Base-by-base conservation (phyloP, 37 sponge, comb jelly and placozoan genomes). In the Halisarca cf. caerulea region DNA sequence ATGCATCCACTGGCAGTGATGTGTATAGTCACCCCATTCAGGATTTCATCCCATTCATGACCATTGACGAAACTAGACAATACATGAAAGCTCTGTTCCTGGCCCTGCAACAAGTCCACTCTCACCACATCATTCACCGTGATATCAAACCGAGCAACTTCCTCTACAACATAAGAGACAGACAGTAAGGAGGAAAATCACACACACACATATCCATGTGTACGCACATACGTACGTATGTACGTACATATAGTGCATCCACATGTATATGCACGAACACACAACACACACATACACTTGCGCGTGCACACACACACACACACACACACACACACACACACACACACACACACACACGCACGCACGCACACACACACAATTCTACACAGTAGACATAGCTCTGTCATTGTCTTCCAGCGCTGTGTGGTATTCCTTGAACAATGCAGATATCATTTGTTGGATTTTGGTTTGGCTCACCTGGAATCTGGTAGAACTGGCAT, bases 121-220 rank as follows among this genome's bases (percentile, higher is more conserved):
- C 83, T 27, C 84, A 89, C 62, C 72, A 85, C 53, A 86, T 98
- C 68, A 92, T 98, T 42, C 99, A 98, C 85, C 87, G 99, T 2
- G 99, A 98, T 83, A 92, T 98, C 66, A 98, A 98, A 85, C 99
- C 99, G 32, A 89, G 93, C 87, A 98, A 98, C 89, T 98, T 96
- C 86, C 92, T 98, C 53, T 94, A 93, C 82, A 89, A 96, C 72
- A 86, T 93, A 71, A 80, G 81, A 53, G 81, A 53, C 14, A 85
- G 40, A 53, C 70, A 58, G 95, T 92, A 40, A 81, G 90, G 11
- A 23, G 5, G 28, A 14, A 11, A 5, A 21, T 8, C 43, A 40
- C 43, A 7, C 30, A 40, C 37, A 23, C 75, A 73, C n/a, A 6
- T 40, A 3, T 8, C n/a, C 23, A 73, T 73, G 11, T 23, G 37